Conservation (phyloP, 2,113 vertebrate genomes). For the Grammatotria lemairii region DNA sequence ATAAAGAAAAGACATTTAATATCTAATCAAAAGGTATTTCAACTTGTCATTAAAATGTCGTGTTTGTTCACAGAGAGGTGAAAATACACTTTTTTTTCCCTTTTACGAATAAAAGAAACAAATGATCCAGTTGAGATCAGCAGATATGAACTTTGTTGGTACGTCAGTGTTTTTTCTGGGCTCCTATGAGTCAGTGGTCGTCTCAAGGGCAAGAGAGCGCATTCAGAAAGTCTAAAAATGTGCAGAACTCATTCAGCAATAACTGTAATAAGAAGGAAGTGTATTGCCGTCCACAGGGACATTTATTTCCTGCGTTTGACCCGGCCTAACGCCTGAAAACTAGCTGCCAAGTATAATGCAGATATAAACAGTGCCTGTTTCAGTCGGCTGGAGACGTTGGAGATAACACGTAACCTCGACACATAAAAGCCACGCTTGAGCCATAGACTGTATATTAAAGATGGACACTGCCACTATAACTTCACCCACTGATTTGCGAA, state of each 20-base stretch:
- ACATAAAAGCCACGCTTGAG: not conserved
- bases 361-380: not conserved
- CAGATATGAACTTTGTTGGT: not conserved
- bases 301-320: not conserved
- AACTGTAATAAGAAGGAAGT: not conserved
- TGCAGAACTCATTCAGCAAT: not conserved
- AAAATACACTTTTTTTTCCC: not conserved
- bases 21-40: not conserved
- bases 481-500: not conserved
- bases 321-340: not conserved
- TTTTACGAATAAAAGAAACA: not conserved
- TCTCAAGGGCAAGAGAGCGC: not conserved
- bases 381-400: not conserved
- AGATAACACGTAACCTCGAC: not conserved
- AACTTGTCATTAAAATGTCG: not conserved
- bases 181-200: not conserved
- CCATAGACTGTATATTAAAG: not conserved
- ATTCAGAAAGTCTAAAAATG: not conserved
- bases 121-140: not conserved
- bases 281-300: fast-evolving
- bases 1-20: not conserved
- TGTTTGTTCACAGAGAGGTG: not conserved
- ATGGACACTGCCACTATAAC: not conserved
- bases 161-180: not conserved
- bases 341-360: not conserved